Percentiles rank a stretch among this genome's conserved stretches.
Evolutionary conservation across 2,113 vertebrate genomes (phyloP).

Genomic region (Cranoglanis bouderius): DNA sequence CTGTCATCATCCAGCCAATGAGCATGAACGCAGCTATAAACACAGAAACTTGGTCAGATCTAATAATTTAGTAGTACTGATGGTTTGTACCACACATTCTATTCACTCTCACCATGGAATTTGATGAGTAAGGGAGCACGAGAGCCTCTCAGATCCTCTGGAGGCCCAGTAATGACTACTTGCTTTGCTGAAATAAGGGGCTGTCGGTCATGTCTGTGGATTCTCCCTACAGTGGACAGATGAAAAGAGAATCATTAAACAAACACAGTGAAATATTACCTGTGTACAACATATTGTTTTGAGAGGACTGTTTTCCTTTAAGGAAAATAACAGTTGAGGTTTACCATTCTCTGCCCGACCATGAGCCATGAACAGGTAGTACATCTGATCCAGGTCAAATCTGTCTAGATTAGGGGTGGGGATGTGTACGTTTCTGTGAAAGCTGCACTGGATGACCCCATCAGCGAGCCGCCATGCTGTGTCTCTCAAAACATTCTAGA

Average conservation of each 20-base stretch:
- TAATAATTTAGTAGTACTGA: background rate
- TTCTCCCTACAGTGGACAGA: slow-evolving; percentile 59
- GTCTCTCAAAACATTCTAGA: slow-evolving; percentile 74
- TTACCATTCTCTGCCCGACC: slow-evolving; percentile 74
- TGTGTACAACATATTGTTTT: background rate
- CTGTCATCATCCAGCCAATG: slow-evolving; percentile 81
- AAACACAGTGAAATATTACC: background rate
- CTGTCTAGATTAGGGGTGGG: slow-evolving; percentile 65
- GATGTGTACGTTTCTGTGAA: slow-evolving; percentile 73
- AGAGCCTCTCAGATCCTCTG: slow-evolving; percentile 75
- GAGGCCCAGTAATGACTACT: slow-evolving; percentile 66
- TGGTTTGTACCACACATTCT: background rate
- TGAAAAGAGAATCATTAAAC: background rate
- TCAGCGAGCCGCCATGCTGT: slow-evolving; percentile 76
- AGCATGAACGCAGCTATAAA: slow-evolving; percentile 81
- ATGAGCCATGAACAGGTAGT: slow-evolving; percentile 84
- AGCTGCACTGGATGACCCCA: slow-evolving; percentile 82
- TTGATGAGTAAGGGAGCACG: slow-evolving; percentile 75
- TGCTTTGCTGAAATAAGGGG: slow-evolving; percentile 77
- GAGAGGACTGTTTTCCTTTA: background rate
- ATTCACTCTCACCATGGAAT: slow-evolving; percentile 72
- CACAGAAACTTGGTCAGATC: background rate
- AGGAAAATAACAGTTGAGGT: background rate
- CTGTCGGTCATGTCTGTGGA: slow-evolving; percentile 76
- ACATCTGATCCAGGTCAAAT: slow-evolving; percentile 76